Base-by-base conservation (phyloP, 2,888 invertebrate genomes). In the Tolmerus cingulatus region DNA sequence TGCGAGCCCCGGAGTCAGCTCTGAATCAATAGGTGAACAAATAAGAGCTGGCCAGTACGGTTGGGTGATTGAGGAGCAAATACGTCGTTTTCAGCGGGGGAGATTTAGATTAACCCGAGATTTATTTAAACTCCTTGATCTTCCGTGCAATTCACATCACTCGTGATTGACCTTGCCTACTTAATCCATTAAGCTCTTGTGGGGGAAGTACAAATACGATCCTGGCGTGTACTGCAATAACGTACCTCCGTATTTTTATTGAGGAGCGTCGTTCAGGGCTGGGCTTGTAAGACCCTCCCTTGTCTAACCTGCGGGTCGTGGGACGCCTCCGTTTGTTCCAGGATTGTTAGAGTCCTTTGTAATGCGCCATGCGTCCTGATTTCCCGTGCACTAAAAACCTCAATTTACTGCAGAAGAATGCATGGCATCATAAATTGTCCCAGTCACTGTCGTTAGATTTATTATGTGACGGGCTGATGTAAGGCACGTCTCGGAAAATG, bases 391-490 rank as follows among this genome's bases (percentile, higher is more conserved):
- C 77, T 77, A 77, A 77, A 77, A 43, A 78, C 78, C 78, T 78
- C 78, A 78, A 78, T 40, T 43, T 23, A 23, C 19, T 43, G 46
- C 43, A 78, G 78, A 78, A 40, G 40, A 34, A 40, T 34, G 16
- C 43, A 43, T n/a, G n/a, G 23, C 43, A 78, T 40, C 78, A 78
- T 78, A 78, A 40, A 78, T 78, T 78, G 37, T n/a, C 46, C 78
- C 23, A 46, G 78, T 78, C 78, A 78, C 40, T 5, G 46, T 27
- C 23, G 40, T 43, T 78, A 43, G 78, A 78, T 78, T 78, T 78
- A 78, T 78, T 43, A 78, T 43, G 43, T 78, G 78, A 43, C 78
- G 23, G 78, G 19, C 8, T 40, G 40, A 77, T 43, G 77, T 77
- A 19, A 77, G 19, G n/a, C 46, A 78, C 46, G 78, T 78, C 46